Percentiles rank a stretch among this genome's conserved stretches.
Evolutionary conservation across 2,888 invertebrate genomes (phyloP).

Genomic region (Eumacrocentrus americanus): DNA sequence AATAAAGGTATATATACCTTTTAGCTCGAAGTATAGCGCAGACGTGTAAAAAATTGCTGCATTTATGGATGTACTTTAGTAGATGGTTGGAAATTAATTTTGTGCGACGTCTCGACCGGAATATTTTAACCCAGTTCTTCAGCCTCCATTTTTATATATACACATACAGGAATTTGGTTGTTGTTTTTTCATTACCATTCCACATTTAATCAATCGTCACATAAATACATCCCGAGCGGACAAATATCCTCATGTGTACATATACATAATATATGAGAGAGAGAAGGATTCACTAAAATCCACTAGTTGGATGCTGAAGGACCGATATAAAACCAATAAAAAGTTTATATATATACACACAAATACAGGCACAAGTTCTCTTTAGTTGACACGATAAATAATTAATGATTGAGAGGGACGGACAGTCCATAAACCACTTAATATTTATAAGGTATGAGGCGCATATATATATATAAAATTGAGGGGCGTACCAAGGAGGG

Average conservation of each 20-base stretch:
- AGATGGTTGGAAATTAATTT: conserved; percentile 52
- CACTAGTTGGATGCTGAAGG: conserved; percentile 14
- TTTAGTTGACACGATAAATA: conserved; percentile 57
- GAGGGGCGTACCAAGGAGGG: conserved; percentile 28
- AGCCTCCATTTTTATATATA: conserved; percentile 28
- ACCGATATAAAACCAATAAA: conserved; percentile 23
- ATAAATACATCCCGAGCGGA: conserved; percentile 48
- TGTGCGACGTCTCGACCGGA: conserved; percentile 41
- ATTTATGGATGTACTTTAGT: conserved; percentile 53
- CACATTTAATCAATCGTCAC: conserved; percentile 33
- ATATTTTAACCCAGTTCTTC: conserved; percentile 59
- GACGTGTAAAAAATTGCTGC: conserved; percentile 48
- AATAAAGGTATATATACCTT: no score
- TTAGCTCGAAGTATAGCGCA: background rate
- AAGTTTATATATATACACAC: no score
- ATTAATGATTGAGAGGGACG: conserved; percentile 54
- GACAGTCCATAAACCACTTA: conserved; percentile 52
- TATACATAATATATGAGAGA: conserved; percentile 16
- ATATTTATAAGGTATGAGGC: conserved; percentile 57
- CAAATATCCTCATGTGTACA: conserved; percentile 33
- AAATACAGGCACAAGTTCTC: conserved; percentile 14
- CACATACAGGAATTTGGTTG: conserved; percentile 6
- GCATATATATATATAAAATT: conserved; percentile 31
- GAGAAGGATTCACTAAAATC: conserved; percentile 22
- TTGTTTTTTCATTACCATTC: conserved; percentile 17